Conservation (phyloP, 2,888 invertebrate species). For the Ctenicera cuprea region DNA sequence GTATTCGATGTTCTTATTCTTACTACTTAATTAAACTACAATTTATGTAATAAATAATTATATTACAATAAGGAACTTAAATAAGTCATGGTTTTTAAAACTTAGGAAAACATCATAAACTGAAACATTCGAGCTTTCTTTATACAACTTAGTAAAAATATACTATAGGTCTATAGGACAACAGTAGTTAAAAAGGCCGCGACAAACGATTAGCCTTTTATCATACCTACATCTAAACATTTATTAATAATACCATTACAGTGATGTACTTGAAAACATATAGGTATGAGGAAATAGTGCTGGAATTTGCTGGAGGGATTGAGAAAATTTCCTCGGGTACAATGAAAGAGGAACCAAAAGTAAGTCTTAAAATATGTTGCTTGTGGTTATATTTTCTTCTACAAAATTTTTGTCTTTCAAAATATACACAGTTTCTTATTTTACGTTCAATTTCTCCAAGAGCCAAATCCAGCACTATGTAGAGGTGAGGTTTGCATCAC, state of each 20-base stretch:
- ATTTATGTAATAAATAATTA: slow-evolving; percentile 44
- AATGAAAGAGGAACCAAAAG: too few species aligned
- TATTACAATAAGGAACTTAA: slow-evolving; percentile 48
- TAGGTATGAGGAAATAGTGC: neutral
- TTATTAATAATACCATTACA: slow-evolving; percentile 42
- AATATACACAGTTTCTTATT: too few species aligned
- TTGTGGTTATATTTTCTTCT: too few species aligned
- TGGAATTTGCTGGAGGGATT: neutral
- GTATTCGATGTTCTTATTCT: slow-evolving; percentile 45
- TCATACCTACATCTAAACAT: slow-evolving; percentile 8
- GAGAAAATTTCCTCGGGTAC: neutral
- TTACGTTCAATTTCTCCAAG: too few species aligned
- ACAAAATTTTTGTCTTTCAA: slow-evolving; percentile 1
- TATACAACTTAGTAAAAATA: slow-evolving; percentile 9
- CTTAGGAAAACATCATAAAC: slow-evolving; percentile 25
- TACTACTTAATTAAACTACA: slow-evolving; percentile 23
- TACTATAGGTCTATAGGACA: slow-evolving; percentile 24
- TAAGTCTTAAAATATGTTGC: too few species aligned
- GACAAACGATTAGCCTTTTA: neutral
- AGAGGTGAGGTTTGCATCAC: slow-evolving; percentile 9
- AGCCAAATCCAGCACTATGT: neutral
- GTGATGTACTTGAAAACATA: slow-evolving; percentile 32
- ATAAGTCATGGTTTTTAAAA: slow-evolving; percentile 49
- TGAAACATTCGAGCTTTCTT: slow-evolving; percentile 33
- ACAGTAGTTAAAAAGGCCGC: slow-evolving; percentile 7